Base-by-base conservation (phyloP, 1,140 invertebrate species). In the Pentalonia nigronervosa region DNA sequence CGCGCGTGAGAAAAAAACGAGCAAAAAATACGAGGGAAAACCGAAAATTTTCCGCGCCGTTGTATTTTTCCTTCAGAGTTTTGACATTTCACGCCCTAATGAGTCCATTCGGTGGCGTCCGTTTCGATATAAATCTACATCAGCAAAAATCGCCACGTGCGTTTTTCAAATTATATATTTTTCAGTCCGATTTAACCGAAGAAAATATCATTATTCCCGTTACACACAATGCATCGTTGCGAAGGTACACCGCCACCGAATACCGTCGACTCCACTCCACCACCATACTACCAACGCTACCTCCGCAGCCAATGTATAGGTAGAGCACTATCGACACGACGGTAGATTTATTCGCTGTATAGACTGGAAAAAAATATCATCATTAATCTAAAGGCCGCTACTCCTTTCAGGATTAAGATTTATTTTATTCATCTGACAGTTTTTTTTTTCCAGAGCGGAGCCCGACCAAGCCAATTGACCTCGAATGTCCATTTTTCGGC, bases 361-460 rank as follows among this genome's bases (percentile, higher is more conserved):
- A 23, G 47, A 50, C 47, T 89, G n/a, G 21, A 53, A 88, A 88
- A 76, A 81, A 41, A 90, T 50, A 91, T 50, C 56, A 25, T 48
- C 90, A 91, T 91, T 91, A 91, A 91, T 91, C 90, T 76, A 45
- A 91, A 91, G 45, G 90, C 30, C 21, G 48, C 25, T 20, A 23
- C 60, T 83, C 21, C 30, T 91, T 81, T 91, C 45, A 34, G 45
- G 60, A 91, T 81, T 81, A 81, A 81, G 36, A 81, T 91, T 91
- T 81, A 91, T 91, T 91, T 91, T n/a, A 48, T 91, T 91, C 45
- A 7, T 91, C 14, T n/a, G 20, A 47, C n/a, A 11, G 30, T 87
- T 87, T 48, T 76, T 67, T n/a, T 45, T 87, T 87, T 45, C n/a
- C 45, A 14, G 45, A 34, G 20, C 1, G 0, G 25, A 1, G 45